Evolutionary conservation across 2,113 vertebrate species (phyloP), one percentile per base, ranked within the genome.

Genomic region (Channa maculata): DNA sequence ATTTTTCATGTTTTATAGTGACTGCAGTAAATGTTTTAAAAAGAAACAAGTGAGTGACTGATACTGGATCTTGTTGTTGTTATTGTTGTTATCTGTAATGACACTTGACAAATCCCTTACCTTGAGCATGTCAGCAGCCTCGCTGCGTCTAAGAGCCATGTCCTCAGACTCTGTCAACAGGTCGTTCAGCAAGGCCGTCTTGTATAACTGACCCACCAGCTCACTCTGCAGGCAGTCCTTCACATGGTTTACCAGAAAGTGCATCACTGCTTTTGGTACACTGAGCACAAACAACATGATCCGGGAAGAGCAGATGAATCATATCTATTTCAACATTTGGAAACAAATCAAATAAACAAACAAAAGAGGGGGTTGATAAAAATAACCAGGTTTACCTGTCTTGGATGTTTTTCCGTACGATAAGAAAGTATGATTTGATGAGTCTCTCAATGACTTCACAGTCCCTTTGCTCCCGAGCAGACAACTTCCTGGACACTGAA

Each of bases 231-330:
- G 96, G 84, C 95, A 96, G 82, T 99, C 98, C 84, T 99, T 99
- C 85, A 98, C 97, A 0, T 99, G 96, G 93, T 99, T 99, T 81
- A 99, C 98, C 89, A 99, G 93, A 89, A 99, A 99, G 93, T 99
- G 97, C 98, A 99, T 99, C 83, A 99, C 98, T 5, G 98, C 97
- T 89, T 99, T 99, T 71, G 98, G 98, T 84, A 99, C 98, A 71
- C 98, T 99, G 92, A 52, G 39, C 51, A 2, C 8, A 4, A n/a
- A 12, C 2, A 39, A 49, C 43, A 7, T 13, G 24, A 24, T 24
- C 24, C 24, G 24, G 24, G 24, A 6, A 51, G 0, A 51, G n/a
- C 4, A 6, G 11, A 8, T 3, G 1, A 36, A 37, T 4, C 3
- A 5, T n/a, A 7, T 37, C 45, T 8, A 24, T 46, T 13, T 58